A percentile compares a stretch with the other conserved stretches of the same genome.
Conservation (phyloP, 2,888 invertebrate species). For the Diadegma fenestrale region DNA sequence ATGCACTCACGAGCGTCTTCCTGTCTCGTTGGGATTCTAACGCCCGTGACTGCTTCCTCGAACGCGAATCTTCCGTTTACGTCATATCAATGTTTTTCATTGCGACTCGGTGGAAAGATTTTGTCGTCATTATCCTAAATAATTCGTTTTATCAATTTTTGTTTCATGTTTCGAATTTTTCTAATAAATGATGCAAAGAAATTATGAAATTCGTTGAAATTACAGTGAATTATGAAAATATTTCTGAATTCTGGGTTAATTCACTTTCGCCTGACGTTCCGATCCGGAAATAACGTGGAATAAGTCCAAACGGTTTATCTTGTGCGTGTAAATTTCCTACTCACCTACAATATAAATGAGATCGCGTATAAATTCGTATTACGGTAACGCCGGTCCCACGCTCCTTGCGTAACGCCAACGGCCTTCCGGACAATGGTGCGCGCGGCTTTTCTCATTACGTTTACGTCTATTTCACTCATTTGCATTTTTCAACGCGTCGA, state of each 20-base stretch:
- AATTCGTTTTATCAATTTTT: background rate
- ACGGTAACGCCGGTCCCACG: slow-evolving; percentile 79
- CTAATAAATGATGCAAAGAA: background rate
- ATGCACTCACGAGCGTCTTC: slow-evolving; percentile 54
- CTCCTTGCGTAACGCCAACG: slow-evolving; percentile 79
- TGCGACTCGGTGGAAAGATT: background rate
- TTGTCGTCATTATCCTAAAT: background rate
- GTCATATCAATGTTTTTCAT: slow-evolving; percentile 29
- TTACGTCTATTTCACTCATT: slow-evolving; percentile 13
- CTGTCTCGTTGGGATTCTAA: slow-evolving; percentile 54
- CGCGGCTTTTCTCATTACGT: background rate
- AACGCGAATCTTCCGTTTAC: slow-evolving; percentile 38
- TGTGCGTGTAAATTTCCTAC: slow-evolving; percentile 39
- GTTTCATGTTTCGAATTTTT: background rate
- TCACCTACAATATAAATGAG: slow-evolving; percentile 61
- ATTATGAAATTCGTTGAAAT: background rate
- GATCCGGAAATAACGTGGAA: background rate
- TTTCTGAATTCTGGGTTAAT: background rate
- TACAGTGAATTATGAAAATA: background rate
- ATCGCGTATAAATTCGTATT: slow-evolving; percentile 66
- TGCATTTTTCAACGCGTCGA: slow-evolving; percentile 31
- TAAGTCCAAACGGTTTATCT: slow-evolving; percentile 1
- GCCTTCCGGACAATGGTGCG: slow-evolving; percentile 74
- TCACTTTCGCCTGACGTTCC: background rate
- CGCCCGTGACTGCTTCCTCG: slow-evolving; percentile 48